Evolutionary conservation across 2,113 vertebrate species (phyloP).

Genomic region (Pungitius pungitius): DNA sequence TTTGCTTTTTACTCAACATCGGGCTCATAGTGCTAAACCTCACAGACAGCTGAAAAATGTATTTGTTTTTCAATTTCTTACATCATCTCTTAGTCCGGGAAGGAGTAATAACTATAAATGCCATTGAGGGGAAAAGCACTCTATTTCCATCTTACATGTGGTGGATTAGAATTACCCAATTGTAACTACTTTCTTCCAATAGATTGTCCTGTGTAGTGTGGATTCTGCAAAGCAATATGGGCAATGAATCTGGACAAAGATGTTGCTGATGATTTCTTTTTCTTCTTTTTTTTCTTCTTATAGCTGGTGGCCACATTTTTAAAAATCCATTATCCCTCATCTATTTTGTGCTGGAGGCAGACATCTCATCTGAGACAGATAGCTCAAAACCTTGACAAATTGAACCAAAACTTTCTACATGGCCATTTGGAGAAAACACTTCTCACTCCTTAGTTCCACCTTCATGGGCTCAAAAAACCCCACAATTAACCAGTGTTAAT

Average conservation of each 20-base stretch:
- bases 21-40: not conserved
- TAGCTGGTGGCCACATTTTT: not conserved
- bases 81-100: not conserved
- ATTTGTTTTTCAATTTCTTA: not conserved
- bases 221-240: slow-evolving; percentile 15
- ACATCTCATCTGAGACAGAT: not conserved
- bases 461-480: not conserved
- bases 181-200: not conserved
- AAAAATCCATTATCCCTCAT: not conserved
- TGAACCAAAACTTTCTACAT: slow-evolving; percentile 6
- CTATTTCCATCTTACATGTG: not conserved
- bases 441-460: not conserved
- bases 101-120: not conserved
- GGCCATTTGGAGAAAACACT: slow-evolving; percentile 19
- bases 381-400: slow-evolving; percentile 9
- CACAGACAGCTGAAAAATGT: not conserved
- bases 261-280: slow-evolving; percentile 15
- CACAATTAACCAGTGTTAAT: slow-evolving; percentile 30
- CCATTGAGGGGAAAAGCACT: not conserved
- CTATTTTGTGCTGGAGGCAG: slow-evolving; percentile 1
- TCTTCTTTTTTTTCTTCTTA: slow-evolving; percentile 2
- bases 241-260: slow-evolving; percentile 20
- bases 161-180: not conserved
- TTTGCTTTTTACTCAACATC: not conserved
- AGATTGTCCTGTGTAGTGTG: not conserved